Base-by-base conservation (phyloP, 2,888 invertebrate species). In the Nemotelus pantherinus region DNA sequence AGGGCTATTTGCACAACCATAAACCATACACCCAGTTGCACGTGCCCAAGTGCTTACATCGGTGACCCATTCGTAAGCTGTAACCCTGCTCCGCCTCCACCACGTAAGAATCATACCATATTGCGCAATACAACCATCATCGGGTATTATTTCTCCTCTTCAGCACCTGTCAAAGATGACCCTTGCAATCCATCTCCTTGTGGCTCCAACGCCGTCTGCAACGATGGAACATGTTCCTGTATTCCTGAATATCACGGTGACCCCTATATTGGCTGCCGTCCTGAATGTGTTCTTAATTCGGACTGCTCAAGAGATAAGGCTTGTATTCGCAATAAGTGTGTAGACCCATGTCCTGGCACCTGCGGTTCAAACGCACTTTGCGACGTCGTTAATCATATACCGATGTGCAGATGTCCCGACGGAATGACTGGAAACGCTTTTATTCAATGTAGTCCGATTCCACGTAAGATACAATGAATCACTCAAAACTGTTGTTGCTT, bases 101-200 rank as follows among this genome's bases (percentile, higher is more conserved):
- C 50, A 74, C 44, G 74, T 81, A 83, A 75, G 83, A 86, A 86
- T 77, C 90, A 92, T 81, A 9, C 0, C 10, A 45, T 45, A 43
- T 44, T 10, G 10, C 3, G 7, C 7, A 41, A 65, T 9, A 91
- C 90, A 67, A 93, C 93, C 83, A 89, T 90, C 82, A 93, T 93
- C 68, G 90, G 90, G 78, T 92, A 92, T 44, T 93, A 93, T 83
- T 93, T 93, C 65, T 83, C 90, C 3, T 2, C 43, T 91, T 78
- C 76, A 81, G 80, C 78, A 77, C 80, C 82, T 70, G 65, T 83
- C 70, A 88, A 90, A 41, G 88, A 90, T 63, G 90, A 92, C 84
- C 92, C 91, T 10, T 95, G 94, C 83, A 89, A 90, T 82, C 92
- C 92, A 65, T 91, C 92, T n/a, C 91, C 92, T 9, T 92, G 93